Evolutionary conservation across 1,140 invertebrate species (phyloP).

Genomic region (Calliopsis andreniformis): DNA sequence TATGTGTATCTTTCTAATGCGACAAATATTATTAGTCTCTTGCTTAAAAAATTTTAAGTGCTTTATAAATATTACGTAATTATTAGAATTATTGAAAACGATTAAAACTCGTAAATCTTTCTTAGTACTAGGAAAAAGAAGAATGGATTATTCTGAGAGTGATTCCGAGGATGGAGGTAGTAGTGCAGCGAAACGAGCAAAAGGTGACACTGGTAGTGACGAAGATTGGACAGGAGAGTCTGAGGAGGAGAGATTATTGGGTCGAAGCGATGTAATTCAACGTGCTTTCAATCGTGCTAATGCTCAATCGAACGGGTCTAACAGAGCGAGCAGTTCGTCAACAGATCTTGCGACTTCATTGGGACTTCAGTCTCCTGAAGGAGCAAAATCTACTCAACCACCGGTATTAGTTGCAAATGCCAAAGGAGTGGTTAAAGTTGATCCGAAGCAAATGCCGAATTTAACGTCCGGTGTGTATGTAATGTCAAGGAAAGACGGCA

Average conservation of each 20-base stretch:
- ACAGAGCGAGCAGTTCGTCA: constrained; percentile 66
- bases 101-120: neutral
- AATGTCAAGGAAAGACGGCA: constrained; percentile 88
- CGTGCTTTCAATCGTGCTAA: constrained; percentile 78
- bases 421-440: constrained; percentile 88
- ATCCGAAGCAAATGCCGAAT: constrained; percentile 88
- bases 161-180: constrained; percentile 81
- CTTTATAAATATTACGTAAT: neutral
- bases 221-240: constrained; percentile 80
- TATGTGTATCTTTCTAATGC: constrained; percentile 52
- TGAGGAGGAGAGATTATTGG: constrained; percentile 76
- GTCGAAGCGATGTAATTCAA: constrained; percentile 78
- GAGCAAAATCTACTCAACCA: constrained; percentile 70
- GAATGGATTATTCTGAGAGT: constrained; percentile 76
- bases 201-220: constrained; percentile 80
- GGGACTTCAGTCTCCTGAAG: constrained; percentile 66
- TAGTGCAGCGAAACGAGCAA: constrained; percentile 80
- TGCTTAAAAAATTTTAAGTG: neutral
- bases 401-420: constrained; percentile 84
- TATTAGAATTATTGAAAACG: neutral
- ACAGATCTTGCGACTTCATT: constrained; percentile 70
- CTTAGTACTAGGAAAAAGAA: constrained; percentile 76
- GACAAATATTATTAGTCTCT: too few species aligned
- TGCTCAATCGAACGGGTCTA: constrained; percentile 77
- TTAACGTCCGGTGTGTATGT: constrained; percentile 86